phyloP scores from a whole-genome alignment of 2,888 invertebrate species.

The Scotopteryx bipunctaria region DNA sequence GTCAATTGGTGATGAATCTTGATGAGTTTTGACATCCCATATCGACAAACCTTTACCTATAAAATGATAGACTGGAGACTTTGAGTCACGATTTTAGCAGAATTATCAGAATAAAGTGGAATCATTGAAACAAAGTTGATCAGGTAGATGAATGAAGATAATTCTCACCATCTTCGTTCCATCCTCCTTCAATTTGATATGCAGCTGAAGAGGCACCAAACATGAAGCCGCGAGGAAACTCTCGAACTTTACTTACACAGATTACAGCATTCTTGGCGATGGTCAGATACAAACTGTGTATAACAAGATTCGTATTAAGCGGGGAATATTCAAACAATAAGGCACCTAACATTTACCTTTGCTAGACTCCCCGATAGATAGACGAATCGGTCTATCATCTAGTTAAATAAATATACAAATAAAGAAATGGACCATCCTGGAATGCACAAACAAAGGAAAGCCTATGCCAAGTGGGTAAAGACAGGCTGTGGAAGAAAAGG shows the following conservation, averaged over 20 bases:
- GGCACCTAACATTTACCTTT: neutral
- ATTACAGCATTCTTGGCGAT: slow-evolving; percentile 26
- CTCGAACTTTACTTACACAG: slow-evolving; percentile 45
- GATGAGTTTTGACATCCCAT: slow-evolving; percentile 75
- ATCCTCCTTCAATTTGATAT: slow-evolving; percentile 84
- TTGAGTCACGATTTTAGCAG: neutral
- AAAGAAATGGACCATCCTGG: too few species aligned
- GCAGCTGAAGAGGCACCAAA: slow-evolving; percentile 75
- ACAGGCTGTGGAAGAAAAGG: too few species aligned
- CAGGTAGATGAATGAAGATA: too few species aligned
- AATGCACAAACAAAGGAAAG: too few species aligned
- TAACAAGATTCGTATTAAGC: neutral
- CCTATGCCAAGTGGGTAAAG: too few species aligned
- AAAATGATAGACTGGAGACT: neutral
- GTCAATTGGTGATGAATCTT: slow-evolving; percentile 47
- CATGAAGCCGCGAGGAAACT: slow-evolving; percentile 56
- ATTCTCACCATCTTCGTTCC: slow-evolving; percentile 77
- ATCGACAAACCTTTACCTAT: slow-evolving; percentile 84
- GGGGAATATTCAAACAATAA: neutral
- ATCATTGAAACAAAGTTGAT: neutral
- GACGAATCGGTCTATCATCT: neutral
- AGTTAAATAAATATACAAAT: neutral
- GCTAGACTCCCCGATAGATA: too few species aligned
- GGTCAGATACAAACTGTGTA: slow-evolving; percentile 45
- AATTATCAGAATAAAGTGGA: neutral